Conservation (phyloP, 2,888 invertebrate genomes). For the Phytoseiulus persimilis region DNA sequence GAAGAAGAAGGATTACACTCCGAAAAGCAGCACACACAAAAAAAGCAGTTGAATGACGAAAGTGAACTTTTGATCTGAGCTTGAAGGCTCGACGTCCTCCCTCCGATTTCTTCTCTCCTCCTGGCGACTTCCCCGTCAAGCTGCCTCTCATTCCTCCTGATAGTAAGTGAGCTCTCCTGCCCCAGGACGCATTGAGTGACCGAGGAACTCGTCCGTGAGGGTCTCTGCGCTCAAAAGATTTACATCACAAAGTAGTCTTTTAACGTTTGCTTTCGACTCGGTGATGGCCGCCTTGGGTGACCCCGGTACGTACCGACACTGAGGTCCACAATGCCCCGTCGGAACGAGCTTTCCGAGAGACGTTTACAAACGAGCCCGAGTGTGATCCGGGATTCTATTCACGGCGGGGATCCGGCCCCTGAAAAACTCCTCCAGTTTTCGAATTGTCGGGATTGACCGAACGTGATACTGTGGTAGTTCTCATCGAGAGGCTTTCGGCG, state of each 20-base stretch:
- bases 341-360: no score
- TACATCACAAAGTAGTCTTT: not conserved
- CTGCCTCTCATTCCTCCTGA: not conserved
- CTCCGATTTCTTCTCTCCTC: not conserved
- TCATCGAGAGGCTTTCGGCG: no score
- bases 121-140: not conserved
- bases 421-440: no score
- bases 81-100: not conserved
- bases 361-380: no score
- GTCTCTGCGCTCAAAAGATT: not conserved
- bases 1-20: not conserved
- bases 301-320: no score
- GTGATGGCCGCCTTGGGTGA: no score
- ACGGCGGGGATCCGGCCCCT: no score
- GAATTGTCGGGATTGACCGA: no score
- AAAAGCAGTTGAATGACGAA: not conserved
- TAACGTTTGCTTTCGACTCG: not conserved
- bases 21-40: not conserved
- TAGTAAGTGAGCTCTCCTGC: not conserved
- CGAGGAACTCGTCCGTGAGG: not conserved
- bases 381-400: no score
- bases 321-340: no score
- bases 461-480: no score
- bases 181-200: not conserved
- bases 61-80: not conserved